phyloP scores from a whole-genome alignment of 2,888 invertebrate genomes.

The Eupsilia transversa region DNA sequence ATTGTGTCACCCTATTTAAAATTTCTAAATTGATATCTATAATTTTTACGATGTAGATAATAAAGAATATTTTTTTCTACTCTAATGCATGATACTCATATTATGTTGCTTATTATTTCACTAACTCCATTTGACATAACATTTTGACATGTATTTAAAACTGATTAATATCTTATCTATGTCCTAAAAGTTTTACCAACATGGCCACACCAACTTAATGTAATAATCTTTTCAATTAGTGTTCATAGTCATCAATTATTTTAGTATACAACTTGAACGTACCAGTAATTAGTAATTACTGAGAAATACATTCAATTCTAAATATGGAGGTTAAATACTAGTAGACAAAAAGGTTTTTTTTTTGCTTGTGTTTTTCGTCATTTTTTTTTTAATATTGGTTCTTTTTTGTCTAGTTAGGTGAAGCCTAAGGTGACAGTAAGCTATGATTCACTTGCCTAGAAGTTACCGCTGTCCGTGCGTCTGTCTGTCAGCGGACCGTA shows the following conservation, averaged over 20 bases:
- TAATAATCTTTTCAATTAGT: slow-evolving; percentile 44
- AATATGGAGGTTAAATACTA: slow-evolving; percentile 38
- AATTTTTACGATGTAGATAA: too few relatives aligned
- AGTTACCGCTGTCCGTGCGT: too few relatives aligned
- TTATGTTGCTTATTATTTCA: not conserved
- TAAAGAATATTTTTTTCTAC: too few relatives aligned
- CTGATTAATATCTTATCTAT: not conserved
- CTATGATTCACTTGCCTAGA: not conserved
- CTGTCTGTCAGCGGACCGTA: too few relatives aligned
- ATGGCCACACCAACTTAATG: slow-evolving; percentile 26
- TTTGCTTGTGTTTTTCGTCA: not conserved
- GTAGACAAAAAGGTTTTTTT: not conserved
- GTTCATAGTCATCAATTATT: slow-evolving; percentile 44
- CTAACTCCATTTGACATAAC: not conserved
- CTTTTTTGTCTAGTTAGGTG: not conserved
- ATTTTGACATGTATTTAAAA: not conserved
- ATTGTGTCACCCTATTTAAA: too few relatives aligned
- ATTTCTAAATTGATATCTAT: too few relatives aligned
- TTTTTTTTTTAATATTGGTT: not conserved
- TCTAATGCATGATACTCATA: too few relatives aligned
- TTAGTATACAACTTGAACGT: slow-evolving; percentile 19
- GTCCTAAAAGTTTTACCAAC: not conserved
- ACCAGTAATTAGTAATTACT: slow-evolving; percentile 36
- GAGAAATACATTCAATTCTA: slow-evolving; percentile 33
- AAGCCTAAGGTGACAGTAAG: not conserved